Evolutionary conservation across 2,113 vertebrate species (phyloP).

Genomic region (Poeciliopsis turrubarensis): DNA sequence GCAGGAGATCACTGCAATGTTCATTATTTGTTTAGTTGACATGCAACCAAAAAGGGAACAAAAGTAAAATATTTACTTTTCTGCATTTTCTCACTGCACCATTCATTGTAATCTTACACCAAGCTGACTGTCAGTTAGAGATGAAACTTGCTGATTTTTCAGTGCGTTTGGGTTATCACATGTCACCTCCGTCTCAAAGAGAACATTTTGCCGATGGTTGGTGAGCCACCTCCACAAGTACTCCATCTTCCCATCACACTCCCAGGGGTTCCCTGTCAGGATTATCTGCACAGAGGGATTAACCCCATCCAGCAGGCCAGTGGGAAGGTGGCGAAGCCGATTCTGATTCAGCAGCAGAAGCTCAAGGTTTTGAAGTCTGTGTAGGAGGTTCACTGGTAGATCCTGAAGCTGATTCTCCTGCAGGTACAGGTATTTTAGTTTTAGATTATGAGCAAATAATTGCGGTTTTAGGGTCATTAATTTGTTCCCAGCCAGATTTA

Average conservation of each 20-base stretch:
- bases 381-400: slow-evolving; percentile 70
- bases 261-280: slow-evolving; percentile 84
- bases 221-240: slow-evolving; percentile 77
- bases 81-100: neutral
- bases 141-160: slow-evolving; percentile 43
- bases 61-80: neutral
- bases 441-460: slow-evolving; percentile 59
- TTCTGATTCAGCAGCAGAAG: slow-evolving; percentile 83
- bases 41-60: neutral
- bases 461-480: slow-evolving; percentile 54
- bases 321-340: slow-evolving; percentile 59
- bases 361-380: slow-evolving; percentile 61
- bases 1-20: neutral
- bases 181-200: slow-evolving; percentile 37
- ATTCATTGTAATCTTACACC: slow-evolving; percentile 12
- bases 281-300: slow-evolving; percentile 67
- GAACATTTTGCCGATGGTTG: slow-evolving; percentile 40
- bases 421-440: slow-evolving; percentile 81
- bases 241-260: slow-evolving; percentile 72
- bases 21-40: neutral
- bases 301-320: slow-evolving; percentile 54
- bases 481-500: slow-evolving; percentile 81
- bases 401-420: slow-evolving; percentile 73
- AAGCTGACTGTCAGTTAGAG: slow-evolving; percentile 41
- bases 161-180: slow-evolving; percentile 68